Base-by-base conservation (phyloP, 2,797 vertebrate species). In the Xerus rutilus region DNA sequence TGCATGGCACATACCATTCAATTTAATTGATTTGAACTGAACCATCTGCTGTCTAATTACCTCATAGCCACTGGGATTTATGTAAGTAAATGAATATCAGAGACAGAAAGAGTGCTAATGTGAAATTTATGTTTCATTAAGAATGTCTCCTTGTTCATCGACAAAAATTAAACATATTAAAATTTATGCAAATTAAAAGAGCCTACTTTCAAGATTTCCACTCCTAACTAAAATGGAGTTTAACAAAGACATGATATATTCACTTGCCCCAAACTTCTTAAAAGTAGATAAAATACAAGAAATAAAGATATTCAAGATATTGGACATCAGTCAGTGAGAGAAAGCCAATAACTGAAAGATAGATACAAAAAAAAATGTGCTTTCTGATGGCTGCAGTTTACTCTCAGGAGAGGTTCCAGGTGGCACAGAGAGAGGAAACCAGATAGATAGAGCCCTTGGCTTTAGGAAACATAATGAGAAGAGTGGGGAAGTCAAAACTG, bases 21-120 rank as follows among this genome's bases (percentile, higher is more conserved):
- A 97, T 97, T 97, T 97, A 98, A 98, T 98, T 98, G 97, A 97
- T 97, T 97, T 98, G 97, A 98, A 98, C 97, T 97, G 94, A 97
- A 91, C 97, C 98, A 98, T 98, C 98, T 98, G 97, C 96, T 97
- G 86, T 97, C 96, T 98, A 98, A 98, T 98, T 98, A 97, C 97
- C 92, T 98, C 96, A 91, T 97, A 98, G 95, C 97, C 98, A 98
- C 95, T 97, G 98, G 98, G 98, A 98, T 98, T 98, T 98, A 96
- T 97, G 85, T 92, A 96, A 98, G 96, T 98, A 98, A 98, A 97
- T 97, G 97, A 98, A 97, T 95, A 85, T 93, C 84, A 98, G 67
- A 93, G 96, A 94, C 23, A 92, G 86, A 93, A 94, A 97, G 97
- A 98, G 98, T 98, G 93, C 95, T 98, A 98, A 98, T 97, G 96